Evolutionary conservation across 2,113 vertebrate genomes (phyloP), one percentile per base, ranked within the genome.

Genomic region (Ceratotherium simum): DNA sequence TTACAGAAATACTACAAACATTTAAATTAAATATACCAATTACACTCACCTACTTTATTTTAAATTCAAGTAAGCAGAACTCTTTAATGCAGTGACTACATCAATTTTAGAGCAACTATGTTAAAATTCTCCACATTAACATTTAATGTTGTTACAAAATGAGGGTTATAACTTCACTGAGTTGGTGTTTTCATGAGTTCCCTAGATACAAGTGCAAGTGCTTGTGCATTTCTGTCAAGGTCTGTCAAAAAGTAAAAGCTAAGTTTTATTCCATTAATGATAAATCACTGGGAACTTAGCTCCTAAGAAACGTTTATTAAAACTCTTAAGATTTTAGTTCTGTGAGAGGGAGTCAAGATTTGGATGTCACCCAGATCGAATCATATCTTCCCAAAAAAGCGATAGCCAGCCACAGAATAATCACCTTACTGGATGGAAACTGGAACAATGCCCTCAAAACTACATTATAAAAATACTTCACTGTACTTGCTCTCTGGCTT

Each of bases 181-280:
- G 48, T 21, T 89, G 2, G 23, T 21, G 2, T 80, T 95, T 95
- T 39, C 17, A 29, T 60, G 46, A 80, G 25, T 83, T 94, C 42
- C 67, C 56, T 78, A 54, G 79, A 78, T 42, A 83, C 8, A n/a
- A 46, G 25, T 67, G 0, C 29, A 81, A 93, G 33, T 48, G 39
- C 10, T 21, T 79, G 5, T 31, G 56, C 5, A 6, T 73, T 82
- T 87, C 91, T 87, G 36, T 78, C 31, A 75, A 85, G 48, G 58
- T 86, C 70, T 92, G 54, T 90, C 81, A 94, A 67, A 93, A 65
- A 91, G 29, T 70, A 46, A 92, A 56, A 70, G 14, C 64, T 82
- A 64, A 89, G 8, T 72, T 93, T 79, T 48, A 90, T 81, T 75
- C 25, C 36, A 18, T n/a, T 95, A 27, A 60, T 73, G 14, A 73